Base-by-base conservation (phyloP, 2,888 invertebrate genomes). In the Oscheius sp. region DNA sequence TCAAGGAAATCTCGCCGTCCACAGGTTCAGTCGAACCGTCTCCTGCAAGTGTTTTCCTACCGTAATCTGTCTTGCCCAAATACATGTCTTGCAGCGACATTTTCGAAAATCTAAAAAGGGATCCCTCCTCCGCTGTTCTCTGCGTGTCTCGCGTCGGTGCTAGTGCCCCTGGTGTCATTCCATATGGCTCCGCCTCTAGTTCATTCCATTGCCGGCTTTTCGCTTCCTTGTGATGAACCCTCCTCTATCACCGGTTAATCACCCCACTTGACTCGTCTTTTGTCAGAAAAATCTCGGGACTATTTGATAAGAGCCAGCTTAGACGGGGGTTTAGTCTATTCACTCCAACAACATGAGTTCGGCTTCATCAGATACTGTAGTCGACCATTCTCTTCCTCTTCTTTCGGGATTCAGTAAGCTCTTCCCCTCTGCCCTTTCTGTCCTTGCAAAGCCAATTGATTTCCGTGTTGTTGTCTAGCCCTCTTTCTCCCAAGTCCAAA, bases 131-230 rank as follows among this genome's bases (percentile, higher is more conserved):
- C 34, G 3, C 29, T n/a, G 42, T n/a, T 61, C 61, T 45, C 61
- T 61, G 61, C 61, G 61, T 39, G 42, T 42, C 61, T 45, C 45
- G 6, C 61, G 31, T 45, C 42, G 42, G n/a, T n/a, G n/a, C n/a
- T n/a, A n/a, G n/a, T n/a, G 42, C 15, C 12, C 5, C 34, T 45
- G 45, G 45, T 45, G 31, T 45, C 42, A 29, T 17, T 6, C 31
- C 45, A 25, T 42, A n/a, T 17, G 45, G 61, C 61, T 61, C 61
- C 61, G 61, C 61, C 61, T 61, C 61, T 45, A 61, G 25, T 27
- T 42, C 61, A 45, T 45, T 45, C 27, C 33, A 55, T 37, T 55
- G 55, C 20, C 34, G 55, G 34, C 55, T 55, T 20, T 17, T 20
- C n/a, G 4, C 42, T 20, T 10, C 4, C 42, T 12, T 12, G 4